Evolutionary conservation across 2,888 invertebrate species (phyloP), one percentile per base, ranked within the genome.

Genomic region (Lasioglossum vierecki): DNA sequence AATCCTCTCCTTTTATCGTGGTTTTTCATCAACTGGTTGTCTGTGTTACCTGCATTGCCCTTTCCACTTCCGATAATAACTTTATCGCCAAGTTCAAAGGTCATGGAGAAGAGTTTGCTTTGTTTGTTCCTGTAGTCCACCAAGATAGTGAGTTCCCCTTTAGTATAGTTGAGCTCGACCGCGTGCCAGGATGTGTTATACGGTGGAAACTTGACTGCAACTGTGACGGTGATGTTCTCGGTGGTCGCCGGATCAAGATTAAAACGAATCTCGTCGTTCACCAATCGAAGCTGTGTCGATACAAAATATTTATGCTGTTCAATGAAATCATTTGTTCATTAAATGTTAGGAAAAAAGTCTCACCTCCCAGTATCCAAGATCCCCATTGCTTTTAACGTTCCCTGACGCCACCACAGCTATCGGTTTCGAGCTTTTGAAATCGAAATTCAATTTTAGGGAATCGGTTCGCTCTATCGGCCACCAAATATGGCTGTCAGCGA

Each of bases 401-500:
- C 98, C 98, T 84, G 98, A 98, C 79, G 98, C 98, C 90, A 98
- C 95, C 72, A 98, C 98, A 49, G 98, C 98, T 95, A 98, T 96
- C 89, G 97, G 97, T 92, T 97, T 97, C 92, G 97, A 97, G 82
- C 98, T 98, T 95, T 98, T 98, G 95, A 98, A 98, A 95, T 98
- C 98, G 95, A 98, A 98, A 94, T 97, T 97, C 90, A 98, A 95
- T 94, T 97, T 97, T 88, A 98, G 96, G 91, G 96, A 97, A 90
- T 97, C 96, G 60, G 96, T 97, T 92, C 96, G 97, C 94, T 97
- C 97, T 94, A 97, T 96, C 74, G 98, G 98, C 98, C 98, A 98
- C 97, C 98, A 97, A 94, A 98, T 98, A 95, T 98, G 98, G 87
- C 98, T 98, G 76, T 98, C 98, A 84, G 98, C 97, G 95, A 98